These are phyloP conservation scores for Myotis davidii DNA, from an alignment of 2,113 vertebrate species.

Conservation along the genomic window DNA sequence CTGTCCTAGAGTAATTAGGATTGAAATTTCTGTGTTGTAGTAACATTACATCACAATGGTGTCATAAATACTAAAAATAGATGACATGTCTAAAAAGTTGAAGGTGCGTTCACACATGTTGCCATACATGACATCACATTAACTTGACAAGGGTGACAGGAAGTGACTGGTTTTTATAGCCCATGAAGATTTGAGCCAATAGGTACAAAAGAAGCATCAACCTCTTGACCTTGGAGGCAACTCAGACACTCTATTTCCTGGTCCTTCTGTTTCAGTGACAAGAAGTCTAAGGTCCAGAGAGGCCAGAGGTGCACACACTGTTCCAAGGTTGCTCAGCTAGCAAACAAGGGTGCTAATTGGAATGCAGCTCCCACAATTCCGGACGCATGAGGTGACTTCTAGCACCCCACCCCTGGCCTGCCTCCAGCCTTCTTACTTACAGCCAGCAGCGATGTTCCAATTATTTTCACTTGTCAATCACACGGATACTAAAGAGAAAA, in stretches of 20 bases:
- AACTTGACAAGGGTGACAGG: background rate
- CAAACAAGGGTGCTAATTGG: background rate
- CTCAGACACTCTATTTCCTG: background rate
- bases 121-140: background rate
- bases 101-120: background rate
- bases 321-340: background rate
- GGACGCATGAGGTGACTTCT: fast-evolving
- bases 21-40: background rate
- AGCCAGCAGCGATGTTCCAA: background rate
- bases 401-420: background rate
- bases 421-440: background rate
- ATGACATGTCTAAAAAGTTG: background rate
- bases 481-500: background rate
- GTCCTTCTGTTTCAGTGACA: background rate
- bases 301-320: background rate
- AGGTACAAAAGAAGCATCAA: background rate
- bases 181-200: background rate
- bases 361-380: background rate
- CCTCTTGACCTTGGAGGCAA: background rate
- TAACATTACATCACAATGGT: background rate
- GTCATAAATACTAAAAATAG: background rate
- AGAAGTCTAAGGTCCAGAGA: background rate
- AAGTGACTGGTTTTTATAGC: background rate
- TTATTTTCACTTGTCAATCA: background rate
- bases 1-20: background rate